Percentiles rank a stretch among this genome's conserved stretches.
These are phyloP conservation scores for Tethea ocularis DNA, from an alignment of 2,888 invertebrate genomes.

Conservation along the genomic window DNA sequence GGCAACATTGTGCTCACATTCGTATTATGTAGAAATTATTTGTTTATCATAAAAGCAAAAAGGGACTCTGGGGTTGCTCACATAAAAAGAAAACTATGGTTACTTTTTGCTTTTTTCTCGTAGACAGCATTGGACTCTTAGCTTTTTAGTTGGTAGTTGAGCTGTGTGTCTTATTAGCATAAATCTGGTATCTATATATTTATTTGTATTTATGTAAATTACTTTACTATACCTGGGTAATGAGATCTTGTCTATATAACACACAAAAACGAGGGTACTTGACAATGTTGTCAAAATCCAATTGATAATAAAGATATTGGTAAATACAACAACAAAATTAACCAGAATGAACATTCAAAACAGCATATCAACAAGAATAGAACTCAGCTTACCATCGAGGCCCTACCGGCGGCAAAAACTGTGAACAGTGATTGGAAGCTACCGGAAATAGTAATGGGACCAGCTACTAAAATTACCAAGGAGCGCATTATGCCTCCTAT, in stretches of 20 bases:
- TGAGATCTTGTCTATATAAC: slow-evolving; percentile 28
- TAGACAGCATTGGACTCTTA: slow-evolving; percentile 69
- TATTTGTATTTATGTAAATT: slow-evolving; percentile 52
- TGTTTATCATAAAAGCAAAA: slow-evolving; percentile 61
- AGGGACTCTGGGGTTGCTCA: slow-evolving; percentile 50
- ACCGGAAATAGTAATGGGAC: slow-evolving; percentile 66
- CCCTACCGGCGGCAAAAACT: slow-evolving; percentile 59
- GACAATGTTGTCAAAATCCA: slow-evolving; percentile 81
- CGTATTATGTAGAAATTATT: slow-evolving; percentile 48
- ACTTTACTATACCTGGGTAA: slow-evolving; percentile 42
- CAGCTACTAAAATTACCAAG: slow-evolving; percentile 57
- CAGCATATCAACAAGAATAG: slow-evolving; percentile 82
- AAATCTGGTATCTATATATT: slow-evolving; percentile 47
- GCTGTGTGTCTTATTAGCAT: slow-evolving; percentile 66
- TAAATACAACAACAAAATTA: slow-evolving; percentile 42
- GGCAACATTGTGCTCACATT: slow-evolving; percentile 83
- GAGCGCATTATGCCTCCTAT: slow-evolving; percentile 77
- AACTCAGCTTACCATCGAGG: slow-evolving; percentile 78
- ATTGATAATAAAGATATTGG: slow-evolving; percentile 74
- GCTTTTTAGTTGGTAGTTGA: slow-evolving; percentile 72
- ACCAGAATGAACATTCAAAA: slow-evolving; percentile 59
- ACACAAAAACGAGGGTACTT: slow-evolving; percentile 42
- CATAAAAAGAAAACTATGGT: slow-evolving; percentile 17
- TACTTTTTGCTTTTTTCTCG: slow-evolving; percentile 66
- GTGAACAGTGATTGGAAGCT: slow-evolving; percentile 66